Evolutionary conservation across 2,888 invertebrate genomes (phyloP), one percentile per base, ranked within the genome.

Genomic region (Lasioglossum marginatum): DNA sequence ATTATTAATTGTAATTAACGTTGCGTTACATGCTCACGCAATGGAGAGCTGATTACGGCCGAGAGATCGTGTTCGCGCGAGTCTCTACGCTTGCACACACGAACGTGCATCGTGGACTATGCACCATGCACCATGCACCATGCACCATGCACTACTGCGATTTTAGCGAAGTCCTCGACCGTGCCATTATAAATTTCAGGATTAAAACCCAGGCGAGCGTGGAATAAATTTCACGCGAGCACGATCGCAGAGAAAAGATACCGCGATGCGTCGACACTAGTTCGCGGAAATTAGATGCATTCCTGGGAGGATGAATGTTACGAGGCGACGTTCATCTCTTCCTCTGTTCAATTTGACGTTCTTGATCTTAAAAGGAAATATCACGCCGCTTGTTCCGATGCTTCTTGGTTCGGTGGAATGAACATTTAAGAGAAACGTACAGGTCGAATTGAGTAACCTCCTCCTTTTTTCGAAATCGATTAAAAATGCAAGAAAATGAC

Each of bases 1-100:
- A 77, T 79, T 89, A 88, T 89, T 91, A 91, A 92, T 91, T 89
- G 89, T 88, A 89, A 92, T 92, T 92, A 92, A 89, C 89, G 82
- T 83, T 85, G 85, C 83, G 79, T 81, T 84, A 81, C 86, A 71
- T 81, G 82, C 66, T 71, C 80, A 71, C 86, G 85, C 72, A 81
- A 85, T 74, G 86, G 79, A 74, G 76, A 81, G 86, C 77, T 89
- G 87, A 89, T 88, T 88, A 89, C 80, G 71, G 43, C 70, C 79
- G 52, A 82, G 87, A 82, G 88, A 88, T 87, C 75, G 77, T 77
- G 84, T 81, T 57, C 63, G 70, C 63, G 70, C 40, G 81, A 72
- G 77, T 77, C 74, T 60, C 27, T 16, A 27, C 27, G 60, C 16
- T 43, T 60, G 60, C 81, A 78, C 88, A 86, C 84, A 83, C 83